Conservation (phyloP, 2,113 vertebrate genomes). For the Zapornia atra region DNA sequence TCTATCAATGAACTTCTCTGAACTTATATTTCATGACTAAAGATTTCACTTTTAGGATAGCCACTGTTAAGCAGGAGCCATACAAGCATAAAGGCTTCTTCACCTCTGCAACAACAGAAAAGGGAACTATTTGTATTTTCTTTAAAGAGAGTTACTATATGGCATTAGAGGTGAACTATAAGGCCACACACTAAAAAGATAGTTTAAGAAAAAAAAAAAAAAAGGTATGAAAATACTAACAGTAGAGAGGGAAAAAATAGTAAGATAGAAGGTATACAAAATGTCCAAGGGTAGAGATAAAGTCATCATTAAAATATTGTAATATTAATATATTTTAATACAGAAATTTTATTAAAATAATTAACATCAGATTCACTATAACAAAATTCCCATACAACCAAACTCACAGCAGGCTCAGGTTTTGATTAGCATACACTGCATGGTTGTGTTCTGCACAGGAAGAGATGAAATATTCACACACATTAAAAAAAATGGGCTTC, state of each 20-base stretch:
- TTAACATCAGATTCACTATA: not conserved
- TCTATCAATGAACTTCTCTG: not conserved
- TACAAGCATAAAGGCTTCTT: not conserved
- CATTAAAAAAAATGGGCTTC: not conserved
- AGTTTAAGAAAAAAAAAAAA: not conserved
- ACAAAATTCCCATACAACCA: not conserved
- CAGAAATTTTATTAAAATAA: not conserved
- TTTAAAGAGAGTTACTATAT: not conserved
- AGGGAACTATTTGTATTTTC: not conserved
- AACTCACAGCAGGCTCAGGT: not conserved
- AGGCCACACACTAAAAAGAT: not conserved
- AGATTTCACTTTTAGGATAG: not conserved
- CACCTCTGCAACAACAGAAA: not conserved
- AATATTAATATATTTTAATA: not conserved
- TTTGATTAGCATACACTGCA: not conserved
- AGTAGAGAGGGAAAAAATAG: not conserved
- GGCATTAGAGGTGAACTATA: not conserved
- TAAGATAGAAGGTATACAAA: not conserved
- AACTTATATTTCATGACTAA: not conserved
- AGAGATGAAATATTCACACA: not conserved
- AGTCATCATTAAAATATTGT: not conserved
- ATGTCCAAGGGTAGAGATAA: not conserved
- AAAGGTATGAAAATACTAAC: not conserved
- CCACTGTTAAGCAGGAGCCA: not conserved
- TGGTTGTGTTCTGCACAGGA: not conserved